Conservation (phyloP, 2,888 invertebrate genomes). For the Odontocerum albicorne region DNA sequence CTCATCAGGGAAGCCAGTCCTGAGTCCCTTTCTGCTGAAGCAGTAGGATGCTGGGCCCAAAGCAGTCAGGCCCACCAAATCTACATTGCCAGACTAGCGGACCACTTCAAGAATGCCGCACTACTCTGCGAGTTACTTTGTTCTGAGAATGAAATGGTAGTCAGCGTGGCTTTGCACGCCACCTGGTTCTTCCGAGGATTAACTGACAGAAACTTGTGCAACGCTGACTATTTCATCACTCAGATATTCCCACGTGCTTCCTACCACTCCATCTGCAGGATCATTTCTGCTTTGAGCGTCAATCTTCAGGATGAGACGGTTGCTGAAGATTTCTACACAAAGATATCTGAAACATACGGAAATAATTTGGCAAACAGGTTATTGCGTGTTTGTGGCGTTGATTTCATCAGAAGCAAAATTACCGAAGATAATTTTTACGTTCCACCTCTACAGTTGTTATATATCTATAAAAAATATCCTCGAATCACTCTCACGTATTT, state of each 20-base stretch:
- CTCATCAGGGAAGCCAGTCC: slow-evolving; percentile 10
- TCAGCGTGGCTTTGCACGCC: slow-evolving; percentile 40
- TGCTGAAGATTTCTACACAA: slow-evolving; percentile 41
- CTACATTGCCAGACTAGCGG: slow-evolving; percentile 22
- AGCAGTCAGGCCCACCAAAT: slow-evolving; percentile 17
- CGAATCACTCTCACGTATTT: slow-evolving; percentile 40
- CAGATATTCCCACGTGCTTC: slow-evolving; percentile 40
- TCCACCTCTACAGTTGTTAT: slow-evolving; percentile 5
- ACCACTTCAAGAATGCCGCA: slow-evolving; percentile 29
- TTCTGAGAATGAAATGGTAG: slow-evolving; percentile 40
- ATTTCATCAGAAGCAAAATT: slow-evolving; percentile 32
- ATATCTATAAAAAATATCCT: slow-evolving; percentile 37
- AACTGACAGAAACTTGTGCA: slow-evolving; percentile 36
- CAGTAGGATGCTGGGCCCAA: not conserved
- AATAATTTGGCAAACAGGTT: slow-evolving; percentile 39
- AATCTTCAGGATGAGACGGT: slow-evolving; percentile 37
- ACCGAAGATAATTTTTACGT: not conserved
- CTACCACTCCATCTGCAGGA: slow-evolving; percentile 38
- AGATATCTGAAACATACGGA: slow-evolving; percentile 37
- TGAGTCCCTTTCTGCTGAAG: slow-evolving; percentile 12
- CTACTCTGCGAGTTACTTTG: slow-evolving; percentile 40
- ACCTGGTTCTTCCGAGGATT: slow-evolving; percentile 41
- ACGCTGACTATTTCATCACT: slow-evolving; percentile 39
- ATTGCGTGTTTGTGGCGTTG: slow-evolving; percentile 40
- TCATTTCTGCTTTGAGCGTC: slow-evolving; percentile 39